Conservation (phyloP, 2,797 vertebrate species). For the Tenualosa thibaudeaui region DNA sequence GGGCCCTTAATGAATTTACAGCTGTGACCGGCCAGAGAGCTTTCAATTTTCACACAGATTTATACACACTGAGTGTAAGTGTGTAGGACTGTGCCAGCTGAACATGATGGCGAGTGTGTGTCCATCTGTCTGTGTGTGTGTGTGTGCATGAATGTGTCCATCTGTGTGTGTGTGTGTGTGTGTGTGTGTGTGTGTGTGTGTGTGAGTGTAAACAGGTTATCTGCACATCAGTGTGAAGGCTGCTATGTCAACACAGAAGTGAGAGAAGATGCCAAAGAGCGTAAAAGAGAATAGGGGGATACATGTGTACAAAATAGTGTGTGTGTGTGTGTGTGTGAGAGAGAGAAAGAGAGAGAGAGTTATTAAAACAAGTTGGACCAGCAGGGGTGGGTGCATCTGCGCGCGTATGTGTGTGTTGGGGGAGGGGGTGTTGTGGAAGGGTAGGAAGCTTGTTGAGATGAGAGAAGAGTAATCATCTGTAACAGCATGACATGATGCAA, state of each 20-base stretch:
- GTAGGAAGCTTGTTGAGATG: constrained; percentile 30
- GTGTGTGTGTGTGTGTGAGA: constrained; percentile 47
- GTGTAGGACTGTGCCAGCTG: constrained; percentile 5
- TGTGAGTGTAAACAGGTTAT: not conserved
- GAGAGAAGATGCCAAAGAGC: not conserved
- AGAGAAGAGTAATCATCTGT: constrained; percentile 79
- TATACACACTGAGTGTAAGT: not conserved
- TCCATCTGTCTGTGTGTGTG: not conserved
- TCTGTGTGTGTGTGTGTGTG: not conserved
- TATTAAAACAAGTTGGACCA: constrained; percentile 39
- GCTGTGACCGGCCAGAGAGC: constrained; percentile 20
- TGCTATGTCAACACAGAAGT: not conserved
- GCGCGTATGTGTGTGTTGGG: constrained; percentile 15
- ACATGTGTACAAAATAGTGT: constrained; percentile 61
- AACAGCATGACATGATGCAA: constrained; percentile 79
- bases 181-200: not conserved
- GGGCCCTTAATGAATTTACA: constrained; percentile 5
- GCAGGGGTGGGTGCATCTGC: constrained; percentile 57
- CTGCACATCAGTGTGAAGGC: constrained; percentile 4
- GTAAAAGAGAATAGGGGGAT: constrained; percentile 40
- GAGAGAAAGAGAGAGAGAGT: too few species aligned
- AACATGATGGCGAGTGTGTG: not conserved
- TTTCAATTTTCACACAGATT: constrained; percentile 25
- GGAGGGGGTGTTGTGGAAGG: not conserved
- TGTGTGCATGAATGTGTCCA: not conserved